Evolutionary conservation across 2,888 invertebrate genomes (phyloP).

Genomic region (Epicampocera succincta): DNA sequence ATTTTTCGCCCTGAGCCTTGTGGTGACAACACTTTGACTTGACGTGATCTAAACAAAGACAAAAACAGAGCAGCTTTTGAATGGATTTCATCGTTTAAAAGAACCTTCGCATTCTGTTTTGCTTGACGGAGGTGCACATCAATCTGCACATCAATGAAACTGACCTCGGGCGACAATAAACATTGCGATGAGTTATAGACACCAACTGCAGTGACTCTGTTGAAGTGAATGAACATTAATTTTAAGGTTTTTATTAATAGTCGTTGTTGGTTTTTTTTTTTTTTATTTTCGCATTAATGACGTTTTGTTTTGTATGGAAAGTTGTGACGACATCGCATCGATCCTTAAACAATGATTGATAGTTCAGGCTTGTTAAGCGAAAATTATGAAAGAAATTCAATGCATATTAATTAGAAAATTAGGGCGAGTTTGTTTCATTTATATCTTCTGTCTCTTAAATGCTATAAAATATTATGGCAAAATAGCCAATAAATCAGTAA

Average conservation of each 20-base stretch:
- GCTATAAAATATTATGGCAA: not conserved
- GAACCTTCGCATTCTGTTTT: not conserved
- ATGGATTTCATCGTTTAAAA: constrained; percentile 50
- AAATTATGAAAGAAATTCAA: constrained; percentile 41
- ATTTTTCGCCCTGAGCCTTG: constrained; percentile 55
- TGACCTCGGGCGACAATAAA: constrained; percentile 65
- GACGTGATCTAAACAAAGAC: constrained; percentile 48
- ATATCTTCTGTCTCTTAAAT: too few species aligned
- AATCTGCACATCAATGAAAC: constrained; percentile 38
- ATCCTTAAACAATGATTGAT: constrained; percentile 61
- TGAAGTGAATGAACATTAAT: constrained; percentile 9
- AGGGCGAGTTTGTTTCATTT: constrained; percentile 1
- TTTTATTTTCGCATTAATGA: too few species aligned
- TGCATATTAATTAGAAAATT: constrained; percentile 65
- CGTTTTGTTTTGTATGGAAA: constrained; percentile 4
- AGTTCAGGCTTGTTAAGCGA: constrained; percentile 33
- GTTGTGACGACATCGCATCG: constrained; percentile 5
- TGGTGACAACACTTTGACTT: constrained; percentile 66
- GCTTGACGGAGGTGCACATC: not conserved
- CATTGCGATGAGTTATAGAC: constrained; percentile 62
- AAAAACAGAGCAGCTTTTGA: constrained; percentile 21
- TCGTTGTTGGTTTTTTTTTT: too few species aligned
- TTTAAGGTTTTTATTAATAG: constrained; percentile 20
- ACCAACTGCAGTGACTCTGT: constrained; percentile 14
- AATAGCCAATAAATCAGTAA: too few species aligned